These are phyloP conservation scores for Thelaira solivaga DNA, from an alignment of 2,888 invertebrate genomes.

Conservation along the genomic window DNA sequence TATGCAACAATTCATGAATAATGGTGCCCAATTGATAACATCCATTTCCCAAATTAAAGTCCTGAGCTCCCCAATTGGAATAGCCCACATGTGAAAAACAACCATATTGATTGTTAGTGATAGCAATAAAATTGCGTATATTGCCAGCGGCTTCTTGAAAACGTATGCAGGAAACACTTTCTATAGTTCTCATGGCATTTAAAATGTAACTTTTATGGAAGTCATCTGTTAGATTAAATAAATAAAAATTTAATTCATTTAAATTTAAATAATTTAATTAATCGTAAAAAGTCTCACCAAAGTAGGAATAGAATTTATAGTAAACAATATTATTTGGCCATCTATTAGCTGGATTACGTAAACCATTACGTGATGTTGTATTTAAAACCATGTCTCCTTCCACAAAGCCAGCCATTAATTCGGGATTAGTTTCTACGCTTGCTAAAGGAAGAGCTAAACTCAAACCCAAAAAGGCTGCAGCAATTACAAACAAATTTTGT, in stretches of 20 bases:
- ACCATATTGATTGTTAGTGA: slow-evolving; percentile 77
- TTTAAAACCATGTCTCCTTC: slow-evolving; percentile 87
- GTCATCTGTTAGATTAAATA: slow-evolving; percentile 69
- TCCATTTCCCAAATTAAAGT: slow-evolving; percentile 72
- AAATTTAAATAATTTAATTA: no score
- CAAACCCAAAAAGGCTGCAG: slow-evolving; percentile 14
- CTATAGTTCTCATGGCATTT: slow-evolving; percentile 84
- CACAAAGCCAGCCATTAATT: slow-evolving; percentile 84
- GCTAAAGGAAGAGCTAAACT: slow-evolving; percentile 17
- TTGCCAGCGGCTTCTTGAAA: slow-evolving; percentile 81
- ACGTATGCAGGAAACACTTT: slow-evolving; percentile 84
- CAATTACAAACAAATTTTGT: no score
- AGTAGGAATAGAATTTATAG: slow-evolving; percentile 79
- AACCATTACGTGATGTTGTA: slow-evolving; percentile 79
- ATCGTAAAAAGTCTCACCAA: slow-evolving; percentile 49
- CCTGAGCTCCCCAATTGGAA: slow-evolving; percentile 75
- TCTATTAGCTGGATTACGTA: slow-evolving; percentile 78
- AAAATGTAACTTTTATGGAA: slow-evolving; percentile 81
- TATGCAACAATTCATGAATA: slow-evolving; percentile 88
- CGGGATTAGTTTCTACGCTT: slow-evolving; percentile 79
- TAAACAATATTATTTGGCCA: slow-evolving; percentile 84
- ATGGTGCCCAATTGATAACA: no score
- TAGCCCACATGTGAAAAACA: slow-evolving; percentile 88
- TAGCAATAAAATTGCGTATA: slow-evolving; percentile 67
- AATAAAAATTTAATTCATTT: no score